Conservation (phyloP, 2,113 vertebrate genomes). For the Pyrgilauda ruficollis region DNA sequence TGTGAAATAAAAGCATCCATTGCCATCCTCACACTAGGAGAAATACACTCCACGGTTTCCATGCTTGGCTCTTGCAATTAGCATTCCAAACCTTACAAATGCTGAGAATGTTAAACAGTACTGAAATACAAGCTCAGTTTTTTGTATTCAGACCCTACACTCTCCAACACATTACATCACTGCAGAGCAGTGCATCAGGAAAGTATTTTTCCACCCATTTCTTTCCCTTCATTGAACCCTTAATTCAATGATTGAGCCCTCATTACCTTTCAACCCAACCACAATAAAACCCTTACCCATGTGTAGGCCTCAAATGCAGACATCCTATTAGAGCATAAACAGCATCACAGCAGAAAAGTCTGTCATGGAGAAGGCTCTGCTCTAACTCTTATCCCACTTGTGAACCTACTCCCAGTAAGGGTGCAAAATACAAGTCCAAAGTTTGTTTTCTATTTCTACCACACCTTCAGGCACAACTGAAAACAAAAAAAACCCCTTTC, state of each 20-base stretch:
- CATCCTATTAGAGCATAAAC: background rate
- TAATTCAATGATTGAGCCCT: background rate
- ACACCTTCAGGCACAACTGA: background rate
- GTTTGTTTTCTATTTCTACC: background rate
- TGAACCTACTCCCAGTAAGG: background rate
- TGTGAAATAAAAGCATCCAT: background rate
- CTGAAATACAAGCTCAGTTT: background rate
- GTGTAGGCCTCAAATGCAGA: background rate
- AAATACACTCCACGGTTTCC: background rate
- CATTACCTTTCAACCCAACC: background rate
- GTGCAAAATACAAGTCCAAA: background rate
- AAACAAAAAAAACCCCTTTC: background rate
- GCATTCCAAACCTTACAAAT: background rate
- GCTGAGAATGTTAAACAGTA: background rate
- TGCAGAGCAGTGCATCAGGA: background rate
- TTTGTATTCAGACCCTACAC: background rate
- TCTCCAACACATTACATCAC: background rate
- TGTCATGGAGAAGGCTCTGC: background rate
- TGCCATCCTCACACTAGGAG: background rate
- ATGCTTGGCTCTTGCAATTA: background rate
- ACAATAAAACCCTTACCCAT: background rate
- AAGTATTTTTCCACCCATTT: background rate
- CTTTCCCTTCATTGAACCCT: background rate
- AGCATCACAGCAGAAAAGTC: background rate
- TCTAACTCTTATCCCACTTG: background rate